Base-by-base conservation (phyloP, 2,113 vertebrate species). In the Myocastor coypus region DNA sequence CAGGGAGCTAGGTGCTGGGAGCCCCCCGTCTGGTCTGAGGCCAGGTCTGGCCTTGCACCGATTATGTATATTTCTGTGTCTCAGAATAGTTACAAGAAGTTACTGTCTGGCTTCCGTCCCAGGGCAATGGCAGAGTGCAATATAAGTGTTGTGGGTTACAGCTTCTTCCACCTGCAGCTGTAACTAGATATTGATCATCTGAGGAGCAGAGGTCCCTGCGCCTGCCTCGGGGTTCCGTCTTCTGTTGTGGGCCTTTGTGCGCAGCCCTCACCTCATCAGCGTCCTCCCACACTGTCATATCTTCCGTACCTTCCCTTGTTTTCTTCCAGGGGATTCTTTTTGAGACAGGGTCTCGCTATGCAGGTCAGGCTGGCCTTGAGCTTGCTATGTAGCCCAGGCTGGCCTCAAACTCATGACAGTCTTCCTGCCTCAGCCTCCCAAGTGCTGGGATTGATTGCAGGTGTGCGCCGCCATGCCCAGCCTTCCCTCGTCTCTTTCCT, bases 51-150 rank as follows among this genome's bases (percentile, higher is more conserved):
- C 42, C 46, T 91, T 87, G 87, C 22, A 69, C 69, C 87, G 77
- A 95, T 97, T 87, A 95, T 34, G 59, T 50, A 83, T 86, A 94
- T 77, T 88, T 80, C 24, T 63, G 88, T 89, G 89, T 96, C 91
- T 95, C 75, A 40, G 93, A 89, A 92, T 59, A 96, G 77, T 28
- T 61, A 64, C 52, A 88, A 80, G 57, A 95, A 94, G 94, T 95
- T 73, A 93, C 61, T 37, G 13, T 73, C 92, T 85, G 84, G 69
- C 59, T 92, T 94, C 68, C 71, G 63, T 84, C 69, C 55, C 59
- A 42, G 84, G 46, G 83, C 63, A 37, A 50, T 28, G 32, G 46
- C 42, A 71, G 92, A 95, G 78, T 83, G 55, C 34, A 95, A 20
- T 63, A 80, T 71, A 66, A 69, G 66, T 1, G 4, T 50, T 52